A percentile compares a stretch with the other conserved stretches of the same genome.
Conservation (phyloP, 2,113 vertebrate genomes). For the Plectropomus leopardus region DNA sequence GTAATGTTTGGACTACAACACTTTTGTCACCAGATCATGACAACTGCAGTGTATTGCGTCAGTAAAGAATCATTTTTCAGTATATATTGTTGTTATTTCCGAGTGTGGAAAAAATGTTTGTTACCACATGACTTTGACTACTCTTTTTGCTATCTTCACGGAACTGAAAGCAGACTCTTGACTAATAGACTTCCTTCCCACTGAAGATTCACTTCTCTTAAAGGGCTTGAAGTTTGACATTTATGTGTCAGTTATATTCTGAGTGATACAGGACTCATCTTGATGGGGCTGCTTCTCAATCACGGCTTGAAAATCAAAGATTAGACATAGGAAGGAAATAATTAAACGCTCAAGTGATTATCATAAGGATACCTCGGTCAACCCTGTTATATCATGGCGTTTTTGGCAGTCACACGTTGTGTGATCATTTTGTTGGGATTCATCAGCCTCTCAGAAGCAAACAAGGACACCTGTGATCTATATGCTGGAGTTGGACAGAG, state of each 20-base stretch:
- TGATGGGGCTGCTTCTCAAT: neutral
- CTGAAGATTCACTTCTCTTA: slow-evolving; percentile 43
- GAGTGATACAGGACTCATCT: neutral
- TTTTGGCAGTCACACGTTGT: slow-evolving; percentile 24
- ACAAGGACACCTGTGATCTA: slow-evolving; percentile 45
- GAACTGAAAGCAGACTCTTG: slow-evolving; percentile 69
- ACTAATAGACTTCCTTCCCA: slow-evolving; percentile 27
- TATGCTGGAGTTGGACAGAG: slow-evolving; percentile 54
- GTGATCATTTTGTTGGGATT: slow-evolving; percentile 32
- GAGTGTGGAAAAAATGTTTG: neutral
- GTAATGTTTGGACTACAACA: neutral
- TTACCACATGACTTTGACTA: slow-evolving; percentile 11
- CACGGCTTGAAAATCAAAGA: neutral
- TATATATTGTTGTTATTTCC: neutral
- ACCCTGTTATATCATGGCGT: slow-evolving; percentile 31
- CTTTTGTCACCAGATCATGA: neutral
- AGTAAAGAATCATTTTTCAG: neutral
- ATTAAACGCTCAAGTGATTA: neutral
- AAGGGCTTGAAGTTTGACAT: neutral
- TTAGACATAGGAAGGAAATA: neutral
- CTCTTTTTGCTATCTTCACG: neutral
- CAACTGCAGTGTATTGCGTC: neutral
- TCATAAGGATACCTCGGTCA: neutral
- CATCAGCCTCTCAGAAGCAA: slow-evolving; percentile 27
- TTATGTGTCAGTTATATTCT: neutral